phyloP scores from a whole-genome alignment of 1,140 invertebrate genomes.

The Drosophila biarmipes region DNA sequence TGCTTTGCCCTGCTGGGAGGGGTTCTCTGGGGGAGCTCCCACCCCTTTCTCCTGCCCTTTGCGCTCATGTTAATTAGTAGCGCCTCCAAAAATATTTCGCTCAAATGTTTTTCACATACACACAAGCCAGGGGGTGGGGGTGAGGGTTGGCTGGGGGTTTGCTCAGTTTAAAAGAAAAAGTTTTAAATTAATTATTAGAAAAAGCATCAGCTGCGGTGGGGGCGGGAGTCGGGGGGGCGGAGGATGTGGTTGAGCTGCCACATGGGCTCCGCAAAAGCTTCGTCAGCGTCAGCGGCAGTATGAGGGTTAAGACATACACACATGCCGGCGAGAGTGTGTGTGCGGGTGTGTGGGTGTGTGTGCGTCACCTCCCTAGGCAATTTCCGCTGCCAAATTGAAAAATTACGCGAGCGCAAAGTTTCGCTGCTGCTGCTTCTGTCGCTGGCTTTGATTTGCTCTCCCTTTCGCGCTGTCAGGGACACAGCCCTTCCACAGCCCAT shows the following conservation, averaged over 20 bases:
- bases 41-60: background rate
- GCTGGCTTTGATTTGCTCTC: conserved; percentile 65
- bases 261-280: conserved; percentile 41
- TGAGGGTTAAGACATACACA: conserved; percentile 51
- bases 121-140: background rate
- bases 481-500: conserved; percentile 1
- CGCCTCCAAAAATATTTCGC: conserved; percentile 24
- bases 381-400: conserved; percentile 84
- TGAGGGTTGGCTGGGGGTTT: conserved; percentile 3
- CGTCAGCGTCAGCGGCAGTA: conserved; percentile 34
- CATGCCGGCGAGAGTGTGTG: conserved; percentile 10
- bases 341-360: conserved; percentile 26
- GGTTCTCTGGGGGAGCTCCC: no score
- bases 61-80: conserved; percentile 53
- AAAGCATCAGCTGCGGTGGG: conserved; percentile 74
- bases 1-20: background rate
- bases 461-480: conserved; percentile 1
- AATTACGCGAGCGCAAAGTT: conserved; percentile 83
- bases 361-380: conserved; percentile 83
- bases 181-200: conserved; percentile 85
- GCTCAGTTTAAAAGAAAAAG: conserved; percentile 74
- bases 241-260: conserved; percentile 28
- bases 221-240: background rate
- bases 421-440: conserved; percentile 22
- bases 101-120: conserved; percentile 23